Evolutionary conservation across 2,797 vertebrate species (phyloP).

Genomic region (Notolepis coatsorum): DNA sequence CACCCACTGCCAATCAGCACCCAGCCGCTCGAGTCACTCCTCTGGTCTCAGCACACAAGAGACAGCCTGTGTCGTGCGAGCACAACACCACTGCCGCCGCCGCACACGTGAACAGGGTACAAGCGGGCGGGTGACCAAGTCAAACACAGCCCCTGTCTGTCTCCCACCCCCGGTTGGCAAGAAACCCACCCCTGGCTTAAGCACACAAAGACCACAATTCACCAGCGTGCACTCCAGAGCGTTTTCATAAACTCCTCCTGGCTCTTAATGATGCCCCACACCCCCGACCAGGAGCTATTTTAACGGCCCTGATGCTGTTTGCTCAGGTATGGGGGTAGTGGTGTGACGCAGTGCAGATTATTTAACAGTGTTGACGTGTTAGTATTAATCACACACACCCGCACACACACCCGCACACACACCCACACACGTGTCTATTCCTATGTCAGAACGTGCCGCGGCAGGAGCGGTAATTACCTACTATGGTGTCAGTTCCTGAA

Average conservation of each 20-base stretch:
- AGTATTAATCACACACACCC: constrained; percentile 21
- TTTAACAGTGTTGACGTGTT: constrained; percentile 62
- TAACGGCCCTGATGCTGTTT: constrained; percentile 43
- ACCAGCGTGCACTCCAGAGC: constrained; percentile 64
- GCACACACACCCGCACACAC: constrained; percentile 12
- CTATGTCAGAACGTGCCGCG: constrained; percentile 4
- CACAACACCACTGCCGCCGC: too few relatives aligned
- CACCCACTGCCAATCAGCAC: constrained; percentile 43
- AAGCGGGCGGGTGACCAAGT: constrained; percentile 71
- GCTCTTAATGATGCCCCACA: constrained; percentile 56
- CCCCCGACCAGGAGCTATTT: constrained; percentile 52
- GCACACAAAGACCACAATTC: constrained; percentile 82
- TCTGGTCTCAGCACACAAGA: constrained; percentile 45
- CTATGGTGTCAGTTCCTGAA: constrained; percentile 40
- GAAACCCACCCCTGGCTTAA: constrained; percentile 55
- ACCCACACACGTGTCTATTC: constrained; percentile 57
- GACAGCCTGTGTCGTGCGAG: constrained; percentile 53
- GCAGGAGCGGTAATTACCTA: constrained; percentile 17
- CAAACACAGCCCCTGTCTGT: constrained; percentile 76
- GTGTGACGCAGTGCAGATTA: constrained; percentile 53
- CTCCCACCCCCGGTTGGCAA: constrained; percentile 60
- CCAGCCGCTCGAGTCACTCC: constrained; percentile 27
- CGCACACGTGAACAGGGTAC: constrained; percentile 55
- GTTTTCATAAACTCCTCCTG: constrained; percentile 63
- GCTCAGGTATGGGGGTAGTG: constrained; percentile 47